Conservation (phyloP, 2,113 vertebrate species). For the Rhynchomys soricoides region DNA sequence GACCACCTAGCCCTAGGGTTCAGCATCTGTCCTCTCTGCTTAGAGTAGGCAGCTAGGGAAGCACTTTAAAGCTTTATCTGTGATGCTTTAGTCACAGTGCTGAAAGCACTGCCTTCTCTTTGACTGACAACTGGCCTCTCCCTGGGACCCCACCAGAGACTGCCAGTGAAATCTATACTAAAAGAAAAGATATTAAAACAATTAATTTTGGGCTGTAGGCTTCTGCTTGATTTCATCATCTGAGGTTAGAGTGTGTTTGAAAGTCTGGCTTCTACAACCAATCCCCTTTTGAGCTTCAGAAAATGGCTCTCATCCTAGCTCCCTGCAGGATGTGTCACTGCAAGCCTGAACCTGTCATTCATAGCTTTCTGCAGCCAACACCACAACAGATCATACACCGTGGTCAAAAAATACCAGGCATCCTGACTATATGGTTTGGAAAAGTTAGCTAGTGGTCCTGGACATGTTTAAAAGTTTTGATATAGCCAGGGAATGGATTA, state of each 20-base stretch:
- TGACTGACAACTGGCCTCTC: not conserved
- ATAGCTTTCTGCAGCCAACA: not conserved
- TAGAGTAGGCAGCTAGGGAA: not conserved
- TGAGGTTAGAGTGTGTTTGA: not conserved
- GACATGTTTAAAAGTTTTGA: not conserved
- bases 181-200: not conserved
- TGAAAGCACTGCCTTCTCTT: not conserved
- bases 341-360: not conserved
- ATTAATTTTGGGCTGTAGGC: not conserved
- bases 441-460: not conserved
- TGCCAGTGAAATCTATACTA: not conserved
- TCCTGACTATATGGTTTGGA: not conserved
- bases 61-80: not conserved
- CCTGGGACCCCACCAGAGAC: not conserved
- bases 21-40: not conserved
- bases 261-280: not conserved
- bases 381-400: not conserved
- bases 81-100: not conserved
- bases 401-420: not conserved
- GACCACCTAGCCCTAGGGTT: rapidly evolving
- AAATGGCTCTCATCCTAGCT: no score
- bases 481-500: not conserved
- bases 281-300: not conserved
- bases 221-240: not conserved
- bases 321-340: not conserved